These are phyloP conservation scores for Cosmia pyralina DNA, from an alignment of 2,888 invertebrate genomes.

Conservation along the genomic window DNA sequence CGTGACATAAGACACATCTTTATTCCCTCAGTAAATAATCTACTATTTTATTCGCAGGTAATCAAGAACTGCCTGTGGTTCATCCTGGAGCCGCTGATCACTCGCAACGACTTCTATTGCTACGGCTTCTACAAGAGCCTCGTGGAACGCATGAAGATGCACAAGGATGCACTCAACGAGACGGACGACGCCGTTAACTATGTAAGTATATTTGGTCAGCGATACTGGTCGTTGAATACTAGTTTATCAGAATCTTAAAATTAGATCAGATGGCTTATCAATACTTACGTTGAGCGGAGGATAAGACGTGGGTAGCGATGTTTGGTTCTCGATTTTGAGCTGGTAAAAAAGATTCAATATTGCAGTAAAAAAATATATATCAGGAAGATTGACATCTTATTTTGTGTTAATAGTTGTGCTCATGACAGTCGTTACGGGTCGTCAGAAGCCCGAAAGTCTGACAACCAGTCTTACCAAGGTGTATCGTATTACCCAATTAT, in stretches of 20 bases:
- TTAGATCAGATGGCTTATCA: too few species aligned
- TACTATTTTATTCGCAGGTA: slow-evolving; percentile 74
- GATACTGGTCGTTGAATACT: not conserved
- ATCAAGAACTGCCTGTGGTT: slow-evolving; percentile 98
- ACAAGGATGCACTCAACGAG: slow-evolving; percentile 96
- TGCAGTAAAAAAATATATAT: too few species aligned
- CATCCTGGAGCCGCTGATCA: slow-evolving; percentile 97
- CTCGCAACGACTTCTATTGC: slow-evolving; percentile 97
- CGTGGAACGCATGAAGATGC: slow-evolving; percentile 98
- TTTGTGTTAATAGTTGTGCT: too few species aligned
- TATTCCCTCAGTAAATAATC: not conserved
- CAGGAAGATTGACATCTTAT: too few species aligned
- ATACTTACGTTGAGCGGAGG: not conserved
- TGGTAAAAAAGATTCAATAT: too few species aligned
- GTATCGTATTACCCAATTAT: too few species aligned
- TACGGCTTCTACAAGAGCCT: slow-evolving; percentile 98
- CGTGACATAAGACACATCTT: not conserved
- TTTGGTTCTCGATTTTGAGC: not conserved
- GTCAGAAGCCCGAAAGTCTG: too few species aligned
- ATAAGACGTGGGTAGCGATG: too few species aligned
- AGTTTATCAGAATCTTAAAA: not conserved
- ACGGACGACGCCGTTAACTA: slow-evolving; percentile 95
- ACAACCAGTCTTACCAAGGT: too few species aligned
- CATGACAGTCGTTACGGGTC: too few species aligned
- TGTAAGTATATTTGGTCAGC: slow-evolving; percentile 88